Percentiles rank a stretch among this genome's conserved stretches.
Evolutionary conservation across 92 coral and sea anemone genomes (phyloP).

Genomic region (Zoanthus gigantus): DNA sequence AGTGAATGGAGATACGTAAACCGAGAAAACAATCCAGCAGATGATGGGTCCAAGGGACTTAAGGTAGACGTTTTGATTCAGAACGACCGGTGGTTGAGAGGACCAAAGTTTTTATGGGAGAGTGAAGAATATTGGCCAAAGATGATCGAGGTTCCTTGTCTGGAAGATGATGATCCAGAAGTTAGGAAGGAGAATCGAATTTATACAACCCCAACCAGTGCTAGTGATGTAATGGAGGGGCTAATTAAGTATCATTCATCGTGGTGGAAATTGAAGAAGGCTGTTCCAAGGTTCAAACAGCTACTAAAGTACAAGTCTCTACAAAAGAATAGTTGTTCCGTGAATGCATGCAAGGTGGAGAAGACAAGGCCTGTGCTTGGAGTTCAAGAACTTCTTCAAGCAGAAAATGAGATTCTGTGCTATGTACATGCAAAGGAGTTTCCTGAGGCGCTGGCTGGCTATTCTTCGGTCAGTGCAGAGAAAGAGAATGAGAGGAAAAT

Average conservation of each 20-base stretch:
- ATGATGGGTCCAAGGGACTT: slow-evolving; percentile 67
- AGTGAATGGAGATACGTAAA: slow-evolving; percentile 36
- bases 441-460: no score
- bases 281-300: no score
- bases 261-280: no score
- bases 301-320: no score
- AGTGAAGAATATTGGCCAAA: slow-evolving; percentile 35
- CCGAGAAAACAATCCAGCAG: slow-evolving; percentile 36
- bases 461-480: no score
- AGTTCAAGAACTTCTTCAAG: no score
- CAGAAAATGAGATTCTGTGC: no score
- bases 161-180: slow-evolving; percentile 66
- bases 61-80: slow-evolving; percentile 49
- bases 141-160: slow-evolving; percentile 36
- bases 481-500: no score
- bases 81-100: slow-evolving; percentile 70
- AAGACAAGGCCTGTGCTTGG: no score
- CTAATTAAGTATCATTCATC: slow-evolving; percentile 25
- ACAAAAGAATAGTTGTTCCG: no score
- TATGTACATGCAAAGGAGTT: no score
- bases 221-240: slow-evolving; percentile 28
- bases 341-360: no score
- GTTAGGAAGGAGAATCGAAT: slow-evolving; percentile 63
- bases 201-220: slow-evolving; percentile 28
- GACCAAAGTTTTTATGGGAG: slow-evolving; percentile 63